These are phyloP conservation scores for Mastomys natalensis DNA, from an alignment of 2,113 vertebrate genomes.

Conservation along the genomic window DNA sequence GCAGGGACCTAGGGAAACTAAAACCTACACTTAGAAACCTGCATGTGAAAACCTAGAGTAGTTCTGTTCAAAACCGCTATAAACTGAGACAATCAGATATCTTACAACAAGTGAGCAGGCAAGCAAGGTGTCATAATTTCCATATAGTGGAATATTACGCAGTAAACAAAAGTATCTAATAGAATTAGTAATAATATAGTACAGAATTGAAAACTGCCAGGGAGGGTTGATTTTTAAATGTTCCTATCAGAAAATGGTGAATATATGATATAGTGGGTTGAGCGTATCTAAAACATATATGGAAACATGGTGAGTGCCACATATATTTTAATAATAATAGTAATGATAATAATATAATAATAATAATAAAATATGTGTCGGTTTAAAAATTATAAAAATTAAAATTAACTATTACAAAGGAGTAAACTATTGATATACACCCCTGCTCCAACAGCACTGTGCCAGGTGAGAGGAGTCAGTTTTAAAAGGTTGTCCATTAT, in stretches of 20 bases:
- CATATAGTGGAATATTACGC: rapidly evolving
- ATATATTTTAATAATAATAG: neutral
- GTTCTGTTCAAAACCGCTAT: neutral
- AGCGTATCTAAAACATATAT: neutral
- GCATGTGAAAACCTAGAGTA: neutral
- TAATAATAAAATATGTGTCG: neutral
- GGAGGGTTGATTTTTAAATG: neutral
- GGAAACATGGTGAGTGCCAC: neutral
- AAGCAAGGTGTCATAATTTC: neutral
- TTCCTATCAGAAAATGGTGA: neutral
- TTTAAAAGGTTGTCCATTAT: neutral
- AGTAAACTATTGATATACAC: rapidly evolving
- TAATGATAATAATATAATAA: too few relatives aligned
- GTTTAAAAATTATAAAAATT: neutral
- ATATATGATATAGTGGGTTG: too few relatives aligned
- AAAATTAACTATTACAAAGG: neutral
- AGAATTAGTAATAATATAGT: neutral
- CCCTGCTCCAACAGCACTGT: neutral
- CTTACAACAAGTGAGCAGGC: neutral
- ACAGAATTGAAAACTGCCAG: neutral
- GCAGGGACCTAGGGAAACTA: neutral
- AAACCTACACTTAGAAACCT: neutral
- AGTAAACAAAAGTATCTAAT: neutral
- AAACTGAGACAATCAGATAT: neutral
- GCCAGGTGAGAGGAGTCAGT: neutral